Base-by-base conservation (phyloP, 2,797 vertebrate species). In the Mormyrus proboscirostris region DNA sequence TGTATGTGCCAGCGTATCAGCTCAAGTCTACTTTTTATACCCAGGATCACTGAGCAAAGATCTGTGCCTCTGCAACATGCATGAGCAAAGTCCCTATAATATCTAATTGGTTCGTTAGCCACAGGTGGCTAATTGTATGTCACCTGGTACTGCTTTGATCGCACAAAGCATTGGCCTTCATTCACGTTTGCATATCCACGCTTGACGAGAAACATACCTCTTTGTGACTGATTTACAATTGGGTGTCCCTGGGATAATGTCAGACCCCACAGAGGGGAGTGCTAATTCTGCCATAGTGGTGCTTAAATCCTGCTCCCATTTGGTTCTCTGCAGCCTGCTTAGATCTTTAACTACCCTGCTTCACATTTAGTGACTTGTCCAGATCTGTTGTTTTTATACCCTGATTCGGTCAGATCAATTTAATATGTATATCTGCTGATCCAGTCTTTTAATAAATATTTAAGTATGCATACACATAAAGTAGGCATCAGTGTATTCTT, bases 361-460 rank as follows among this genome's bases (percentile, higher is more conserved):
- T 79, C 73, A 79, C 38, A 8, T 79, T 38, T 38, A 73, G 12
- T 88, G 85, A 62, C 89, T 88, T 84, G n/a, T 47, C 73, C 89
- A 89, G 86, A 90, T 55, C 47, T 90, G 79, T 89, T 88, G 88
- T 25, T 89, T 90, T 91, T 29, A 86, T 5, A 65, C 73, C 89
- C 86, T 87, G 89, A 89, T 87, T 59, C 4, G 82, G 88, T 88
- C 76, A 90, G 89, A 84, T 88, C 88, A 14, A 29, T 86, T 29
- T 51, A 69, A 89, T 90, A 16, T 88, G 53, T 82, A 59, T n/a
- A 82, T 44, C 2, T 82, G 16, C 25, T 25, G 62, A 33, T 33
- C 62, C 62, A 12, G 3, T 69, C 2, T 69, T 14, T 69, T 12
- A 69, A 69, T 69, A 69, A 33, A 33, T 33, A 29, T 69, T 69